Conservation (phyloP, 2,113 vertebrate genomes). For the Mus musculus region GRCm39 chr2:149483001-149483500, state of each 20-base stretch:
- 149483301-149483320: not conserved
- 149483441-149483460: too few relatives aligned
- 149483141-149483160: not conserved
- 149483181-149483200: not conserved
- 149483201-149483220: not conserved
- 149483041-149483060: not conserved
- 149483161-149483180: not conserved
- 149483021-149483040: not conserved
- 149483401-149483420: too few relatives aligned
- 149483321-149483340: not conserved
- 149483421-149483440: rapidly evolving
- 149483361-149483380: not conserved
- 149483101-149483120: not conserved
- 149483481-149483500: too few relatives aligned
- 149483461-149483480: too few relatives aligned
- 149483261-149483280: not conserved
- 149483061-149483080: not conserved
- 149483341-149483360: not conserved
- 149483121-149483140: not conserved
- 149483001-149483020: not conserved
- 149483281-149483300: not conserved
- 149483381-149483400: too few relatives aligned
- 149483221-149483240: not conserved
- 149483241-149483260: not conserved
- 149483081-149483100: not conserved